A percentile compares a stretch with the other conserved stretches of the same genome.
These are phyloP conservation scores for Gymnocephalus cernua DNA, from an alignment of 2,113 vertebrate genomes.

Conservation along the genomic window DNA sequence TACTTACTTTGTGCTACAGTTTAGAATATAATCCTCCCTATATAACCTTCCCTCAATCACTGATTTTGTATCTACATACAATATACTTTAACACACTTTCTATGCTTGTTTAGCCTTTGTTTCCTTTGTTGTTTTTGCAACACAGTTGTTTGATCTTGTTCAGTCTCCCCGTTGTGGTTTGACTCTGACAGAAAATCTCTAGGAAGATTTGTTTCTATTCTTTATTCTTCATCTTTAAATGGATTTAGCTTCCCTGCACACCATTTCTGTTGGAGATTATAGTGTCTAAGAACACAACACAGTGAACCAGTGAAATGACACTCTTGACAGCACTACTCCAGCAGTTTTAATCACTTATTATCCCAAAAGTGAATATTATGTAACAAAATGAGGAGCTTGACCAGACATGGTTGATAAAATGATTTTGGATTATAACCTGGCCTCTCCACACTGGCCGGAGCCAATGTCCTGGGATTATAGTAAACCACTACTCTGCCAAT, in stretches of 20 bases:
- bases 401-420: slow-evolving; percentile 35
- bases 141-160: slow-evolving; percentile 39
- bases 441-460: slow-evolving; percentile 38
- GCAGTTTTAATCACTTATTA: slow-evolving; percentile 30
- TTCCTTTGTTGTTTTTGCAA: slow-evolving; percentile 25
- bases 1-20: background rate
- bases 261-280: background rate
- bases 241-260: slow-evolving; percentile 14
- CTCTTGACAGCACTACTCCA: background rate
- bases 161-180: slow-evolving; percentile 31
- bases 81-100: background rate
- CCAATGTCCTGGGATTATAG: slow-evolving; percentile 66
- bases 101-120: slow-evolving; percentile 12
- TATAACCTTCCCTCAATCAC: background rate
- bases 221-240: slow-evolving; percentile 40
- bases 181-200: slow-evolving; percentile 39
- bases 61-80: background rate
- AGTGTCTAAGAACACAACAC: background rate
- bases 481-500: slow-evolving; percentile 51
- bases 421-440: slow-evolving; percentile 73
- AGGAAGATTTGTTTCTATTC: slow-evolving; percentile 42
- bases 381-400: slow-evolving; percentile 38
- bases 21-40: background rate
- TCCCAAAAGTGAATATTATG: slow-evolving; percentile 46
- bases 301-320: background rate